Evolutionary conservation across 2,888 invertebrate genomes (phyloP).

Genomic region (Cryptophagus acutangulus): DNA sequence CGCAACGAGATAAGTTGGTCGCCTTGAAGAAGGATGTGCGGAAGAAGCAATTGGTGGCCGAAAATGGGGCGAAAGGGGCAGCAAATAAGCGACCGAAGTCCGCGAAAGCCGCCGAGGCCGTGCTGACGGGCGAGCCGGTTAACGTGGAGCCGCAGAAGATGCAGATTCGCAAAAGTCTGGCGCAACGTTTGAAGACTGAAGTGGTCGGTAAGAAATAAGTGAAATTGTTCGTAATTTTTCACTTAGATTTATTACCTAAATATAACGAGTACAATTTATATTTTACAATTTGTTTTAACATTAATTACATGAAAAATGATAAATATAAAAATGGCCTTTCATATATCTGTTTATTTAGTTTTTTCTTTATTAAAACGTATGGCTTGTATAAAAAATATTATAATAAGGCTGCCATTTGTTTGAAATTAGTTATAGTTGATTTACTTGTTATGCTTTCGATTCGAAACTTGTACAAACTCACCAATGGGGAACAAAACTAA

Average conservation of each 20-base stretch:
- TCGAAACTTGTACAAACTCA: conserved; percentile 24
- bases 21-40: conserved; percentile 85
- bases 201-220: conserved; percentile 55
- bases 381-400: conserved; percentile 43
- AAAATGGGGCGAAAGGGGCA: conserved; percentile 46
- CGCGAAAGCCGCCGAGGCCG: conserved; percentile 67
- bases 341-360: conserved; percentile 15
- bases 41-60: conserved; percentile 68
- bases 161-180: conserved; percentile 77
- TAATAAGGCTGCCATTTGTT: conserved; percentile 38
- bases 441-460: neutral
- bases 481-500: conserved; percentile 21
- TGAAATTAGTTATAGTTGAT: conserved; percentile 20
- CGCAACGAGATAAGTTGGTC: conserved; percentile 86
- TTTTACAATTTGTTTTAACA: conserved; percentile 43
- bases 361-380: conserved; percentile 25
- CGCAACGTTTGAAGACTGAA: conserved; percentile 78
- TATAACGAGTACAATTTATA: conserved; percentile 47
- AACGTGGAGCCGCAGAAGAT: conserved; percentile 56
- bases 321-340: conserved; percentile 35
- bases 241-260: conserved; percentile 48
- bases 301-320: conserved; percentile 38
- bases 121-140: conserved; percentile 52
- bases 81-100: conserved; percentile 60
- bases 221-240: conserved; percentile 25